Percentiles rank a stretch among this genome's conserved stretches.
phyloP scores from a whole-genome alignment of 2,113 vertebrate genomes.

The Lycocorax pyrrhopterus region DNA sequence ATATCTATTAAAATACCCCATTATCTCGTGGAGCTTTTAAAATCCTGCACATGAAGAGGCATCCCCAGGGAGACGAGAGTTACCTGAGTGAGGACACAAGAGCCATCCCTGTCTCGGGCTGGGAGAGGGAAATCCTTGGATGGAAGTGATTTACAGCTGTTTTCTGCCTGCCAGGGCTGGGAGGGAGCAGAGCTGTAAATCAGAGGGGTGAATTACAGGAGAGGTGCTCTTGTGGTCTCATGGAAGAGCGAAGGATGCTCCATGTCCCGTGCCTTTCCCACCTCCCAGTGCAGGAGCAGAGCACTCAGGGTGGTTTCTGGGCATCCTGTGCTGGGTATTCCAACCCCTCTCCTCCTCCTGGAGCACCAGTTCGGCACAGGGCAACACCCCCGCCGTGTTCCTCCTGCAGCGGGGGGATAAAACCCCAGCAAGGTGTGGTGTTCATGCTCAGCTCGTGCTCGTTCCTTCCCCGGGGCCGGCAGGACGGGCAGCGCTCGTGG shows the following conservation, averaged over 20 bases:
- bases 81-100: too few species aligned
- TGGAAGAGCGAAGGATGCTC: not conserved
- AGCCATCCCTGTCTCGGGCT: not conserved
- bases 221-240: not conserved
- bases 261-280: not conserved
- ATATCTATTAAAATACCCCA: not conserved
- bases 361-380: rapidly evolving
- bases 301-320: rapidly evolving
- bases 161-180: not conserved
- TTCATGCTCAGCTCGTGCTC: not conserved
- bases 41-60: not conserved
- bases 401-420: not conserved
- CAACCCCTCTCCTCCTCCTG: not conserved
- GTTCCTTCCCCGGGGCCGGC: not conserved
- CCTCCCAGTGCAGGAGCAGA: not conserved
- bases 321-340: not conserved
- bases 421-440: not conserved
- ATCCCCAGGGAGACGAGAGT: not conserved
- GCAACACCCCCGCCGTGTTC: rapidly evolving
- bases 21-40: not conserved
- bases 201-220: not conserved
- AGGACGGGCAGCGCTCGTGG: not conserved
- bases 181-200: not conserved
- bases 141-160: not conserved
- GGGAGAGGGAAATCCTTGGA: not conserved